Base-by-base conservation (phyloP, 2,113 vertebrate species). In the Leptobrachium leishanense region DNA sequence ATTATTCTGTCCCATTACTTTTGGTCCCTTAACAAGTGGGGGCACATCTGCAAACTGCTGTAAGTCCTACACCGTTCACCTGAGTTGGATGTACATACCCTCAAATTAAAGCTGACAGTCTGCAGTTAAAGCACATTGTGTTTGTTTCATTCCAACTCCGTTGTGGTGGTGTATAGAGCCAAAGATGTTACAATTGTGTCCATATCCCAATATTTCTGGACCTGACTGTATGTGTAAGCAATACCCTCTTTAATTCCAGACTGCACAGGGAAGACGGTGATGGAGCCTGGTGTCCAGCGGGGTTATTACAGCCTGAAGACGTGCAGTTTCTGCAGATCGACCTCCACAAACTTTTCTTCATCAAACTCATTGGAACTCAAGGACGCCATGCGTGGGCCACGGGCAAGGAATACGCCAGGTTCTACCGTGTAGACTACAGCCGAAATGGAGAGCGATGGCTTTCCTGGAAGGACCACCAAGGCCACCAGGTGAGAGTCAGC, bases 301-400 rank as follows among this genome's bases (percentile, higher is more conserved):
- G 93, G 1, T 92, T 92, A 31, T 85, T 94, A 78, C 88, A 92
- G 81, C 94, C 95, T 0, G 89, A 94, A 39, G 94, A 95, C 6
- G 92, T 90, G 6, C 94, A 97, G 88, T 97, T 91, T 88, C 92
- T 97, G 76, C 95, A 97, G 87, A 92, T 97, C 13, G 94, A 97
- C 83, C 90, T 97, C 78, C 89, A 92, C 57, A 86, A 88, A 63
- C 87, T 97, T 42, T 93, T 91, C 54, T 96, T 97, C 85, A 88
- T 97, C 84, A 97, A 95, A 0, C 84, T 97, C 85, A 90, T 97
- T 7, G 96, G 93, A 64, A 97, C 95, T 1, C 96, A 97, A 90
- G 96, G 96, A 6, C 92, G 96, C 0, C 95, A 94, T 0, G 95
- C 94, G 43, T 86, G 90, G 0, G 94, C 89, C 82, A 92, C 91